Evolutionary conservation across 2,888 invertebrate genomes (phyloP).

Genomic region (Drosophila infuscata): DNA sequence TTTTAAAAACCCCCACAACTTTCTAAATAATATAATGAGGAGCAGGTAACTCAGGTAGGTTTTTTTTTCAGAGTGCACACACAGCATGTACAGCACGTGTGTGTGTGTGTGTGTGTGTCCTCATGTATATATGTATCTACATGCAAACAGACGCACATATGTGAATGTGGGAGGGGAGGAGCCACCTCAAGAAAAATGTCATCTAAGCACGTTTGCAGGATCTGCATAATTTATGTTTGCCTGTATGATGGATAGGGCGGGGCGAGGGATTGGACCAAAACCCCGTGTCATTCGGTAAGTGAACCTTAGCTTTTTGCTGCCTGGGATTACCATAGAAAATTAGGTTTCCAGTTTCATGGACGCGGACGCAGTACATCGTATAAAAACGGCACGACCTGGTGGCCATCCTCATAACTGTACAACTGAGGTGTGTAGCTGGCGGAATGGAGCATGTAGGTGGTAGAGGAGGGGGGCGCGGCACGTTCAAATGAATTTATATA

Average conservation of each 20-base stretch:
- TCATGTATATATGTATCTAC: background rate
- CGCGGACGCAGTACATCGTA: slow-evolving; percentile 68
- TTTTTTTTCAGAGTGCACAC: slow-evolving; percentile 3
- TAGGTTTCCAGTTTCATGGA: slow-evolving; percentile 79
- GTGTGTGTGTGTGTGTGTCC: slow-evolving; percentile 6
- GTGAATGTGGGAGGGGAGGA: slow-evolving; percentile 3
- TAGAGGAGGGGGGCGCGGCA: slow-evolving; percentile 34
- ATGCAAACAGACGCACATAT: background rate
- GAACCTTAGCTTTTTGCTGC: slow-evolving; percentile 54
- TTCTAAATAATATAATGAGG: background rate
- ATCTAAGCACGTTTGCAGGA: slow-evolving; percentile 82
- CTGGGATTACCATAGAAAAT: slow-evolving; percentile 82
- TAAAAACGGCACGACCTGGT: slow-evolving; percentile 78
- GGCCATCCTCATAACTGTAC: slow-evolving; percentile 70
- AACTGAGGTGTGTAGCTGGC: slow-evolving; percentile 28
- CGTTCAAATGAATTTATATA: slow-evolving; percentile 76
- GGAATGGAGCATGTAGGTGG: background rate
- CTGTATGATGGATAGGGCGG: slow-evolving; percentile 24
- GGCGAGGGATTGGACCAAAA: background rate
- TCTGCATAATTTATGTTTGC: slow-evolving; percentile 83
- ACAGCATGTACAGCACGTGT: background rate
- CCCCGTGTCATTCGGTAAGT: slow-evolving; percentile 12
- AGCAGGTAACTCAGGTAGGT: fast-evolving
- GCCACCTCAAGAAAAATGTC: slow-evolving; percentile 60
- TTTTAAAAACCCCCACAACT: background rate